Percentiles rank a stretch among this genome's conserved stretches.
Evolutionary conservation across 2,797 vertebrate species (phyloP).

Genomic region (Neomorphus geoffroyi): DNA sequence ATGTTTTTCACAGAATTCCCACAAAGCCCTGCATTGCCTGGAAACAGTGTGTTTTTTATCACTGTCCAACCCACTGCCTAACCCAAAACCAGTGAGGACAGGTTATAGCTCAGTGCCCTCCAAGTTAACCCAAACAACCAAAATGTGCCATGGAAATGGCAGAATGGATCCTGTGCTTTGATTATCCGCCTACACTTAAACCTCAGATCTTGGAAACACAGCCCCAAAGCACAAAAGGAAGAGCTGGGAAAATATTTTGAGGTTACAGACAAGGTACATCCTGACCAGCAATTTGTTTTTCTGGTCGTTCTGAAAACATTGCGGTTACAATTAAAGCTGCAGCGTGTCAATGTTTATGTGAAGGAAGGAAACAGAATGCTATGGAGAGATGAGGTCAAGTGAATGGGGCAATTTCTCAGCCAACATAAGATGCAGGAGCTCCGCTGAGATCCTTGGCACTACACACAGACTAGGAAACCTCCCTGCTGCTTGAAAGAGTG

Average conservation of each 20-base stretch:
- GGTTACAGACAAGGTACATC: neutral
- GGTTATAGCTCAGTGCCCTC: no score
- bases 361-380: neutral
- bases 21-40: neutral
- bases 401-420: neutral
- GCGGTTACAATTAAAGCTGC: neutral
- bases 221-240: neutral
- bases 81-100: accelerated
- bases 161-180: neutral
- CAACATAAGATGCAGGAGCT: neutral
- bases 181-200: neutral
- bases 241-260: constrained; percentile 1
- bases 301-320: neutral
- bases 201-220: neutral
- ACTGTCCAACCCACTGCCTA: neutral
- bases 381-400: neutral
- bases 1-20: neutral
- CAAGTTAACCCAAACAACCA: neutral
- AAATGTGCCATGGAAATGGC: accelerated
- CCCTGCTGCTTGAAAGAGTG: neutral
- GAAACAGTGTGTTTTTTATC: neutral
- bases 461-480: neutral
- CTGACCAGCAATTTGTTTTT: neutral
- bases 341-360: neutral
- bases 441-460: neutral